phyloP scores from a whole-genome alignment of 2,113 vertebrate genomes.

The Phalacrocorax brasilianus region DNA sequence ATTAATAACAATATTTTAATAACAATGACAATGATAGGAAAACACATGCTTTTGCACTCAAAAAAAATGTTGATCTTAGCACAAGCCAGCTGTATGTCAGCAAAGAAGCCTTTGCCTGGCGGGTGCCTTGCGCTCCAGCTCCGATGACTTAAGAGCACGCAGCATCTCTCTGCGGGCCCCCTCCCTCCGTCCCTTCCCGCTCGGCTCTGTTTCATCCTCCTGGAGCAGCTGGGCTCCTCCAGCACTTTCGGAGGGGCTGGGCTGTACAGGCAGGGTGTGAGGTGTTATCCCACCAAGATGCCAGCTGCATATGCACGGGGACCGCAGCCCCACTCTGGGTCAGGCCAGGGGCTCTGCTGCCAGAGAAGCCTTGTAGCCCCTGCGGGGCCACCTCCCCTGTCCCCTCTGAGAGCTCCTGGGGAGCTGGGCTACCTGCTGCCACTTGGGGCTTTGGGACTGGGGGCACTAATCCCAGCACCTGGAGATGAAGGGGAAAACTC shows the following conservation, averaged over 20 bases:
- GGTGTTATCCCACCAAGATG: background rate
- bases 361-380: background rate
- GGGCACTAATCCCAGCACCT: background rate
- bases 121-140: background rate
- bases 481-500: background rate
- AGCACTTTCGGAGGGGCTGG: accelerated
- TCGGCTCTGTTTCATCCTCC: background rate
- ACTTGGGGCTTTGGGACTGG: accelerated
- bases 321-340: accelerated
- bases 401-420: too few species aligned
- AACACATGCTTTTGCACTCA: background rate
- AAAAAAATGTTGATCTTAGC: slow-evolving; percentile 7
- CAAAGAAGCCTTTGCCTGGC: background rate
- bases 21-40: background rate
- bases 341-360: background rate
- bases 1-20: background rate
- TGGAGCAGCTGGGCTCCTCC: background rate
- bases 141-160: background rate
- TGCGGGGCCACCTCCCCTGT: background rate
- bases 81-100: background rate
- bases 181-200: background rate
- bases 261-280: background rate
- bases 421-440: background rate
- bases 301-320: too few species aligned
- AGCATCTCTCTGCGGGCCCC: background rate